These are phyloP conservation scores for Drosophila dives DNA, from an alignment of 2,888 invertebrate species.

Conservation along the genomic window DNA sequence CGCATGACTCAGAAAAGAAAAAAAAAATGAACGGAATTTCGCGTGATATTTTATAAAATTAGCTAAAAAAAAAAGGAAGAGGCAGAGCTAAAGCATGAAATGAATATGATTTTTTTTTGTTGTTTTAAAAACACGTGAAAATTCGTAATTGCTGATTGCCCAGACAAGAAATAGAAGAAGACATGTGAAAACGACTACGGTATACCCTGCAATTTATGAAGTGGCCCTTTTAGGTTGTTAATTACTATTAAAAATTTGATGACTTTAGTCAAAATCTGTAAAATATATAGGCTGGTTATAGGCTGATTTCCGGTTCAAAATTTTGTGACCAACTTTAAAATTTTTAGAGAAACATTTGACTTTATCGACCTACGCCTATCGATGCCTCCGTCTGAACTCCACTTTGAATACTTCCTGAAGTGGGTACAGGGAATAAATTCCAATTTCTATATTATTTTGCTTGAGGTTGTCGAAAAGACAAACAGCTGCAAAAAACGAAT, in stretches of 20 bases:
- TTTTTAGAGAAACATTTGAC: neutral
- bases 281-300: neutral
- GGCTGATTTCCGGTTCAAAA: too few relatives aligned
- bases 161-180: neutral
- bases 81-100: neutral
- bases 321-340: neutral
- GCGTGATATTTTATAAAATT: constrained; percentile 48
- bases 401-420: neutral
- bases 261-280: neutral
- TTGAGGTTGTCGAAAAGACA: too few relatives aligned
- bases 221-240: too few relatives aligned
- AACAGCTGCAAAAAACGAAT: neutral
- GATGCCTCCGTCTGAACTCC: neutral
- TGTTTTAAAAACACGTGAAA: neutral
- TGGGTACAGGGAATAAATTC: too few relatives aligned
- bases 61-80: constrained; percentile 34
- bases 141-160: neutral
- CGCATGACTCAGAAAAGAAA: constrained; percentile 56
- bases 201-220: neutral
- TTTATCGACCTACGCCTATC: neutral
- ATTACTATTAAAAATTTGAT: too few relatives aligned
- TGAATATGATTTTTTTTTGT: constrained; percentile 10
- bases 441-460: too few relatives aligned
- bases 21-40: constrained; percentile 6
- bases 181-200: neutral